Base-by-base conservation (phyloP, 2,888 invertebrate species). In the Agrochola circellaris region DNA sequence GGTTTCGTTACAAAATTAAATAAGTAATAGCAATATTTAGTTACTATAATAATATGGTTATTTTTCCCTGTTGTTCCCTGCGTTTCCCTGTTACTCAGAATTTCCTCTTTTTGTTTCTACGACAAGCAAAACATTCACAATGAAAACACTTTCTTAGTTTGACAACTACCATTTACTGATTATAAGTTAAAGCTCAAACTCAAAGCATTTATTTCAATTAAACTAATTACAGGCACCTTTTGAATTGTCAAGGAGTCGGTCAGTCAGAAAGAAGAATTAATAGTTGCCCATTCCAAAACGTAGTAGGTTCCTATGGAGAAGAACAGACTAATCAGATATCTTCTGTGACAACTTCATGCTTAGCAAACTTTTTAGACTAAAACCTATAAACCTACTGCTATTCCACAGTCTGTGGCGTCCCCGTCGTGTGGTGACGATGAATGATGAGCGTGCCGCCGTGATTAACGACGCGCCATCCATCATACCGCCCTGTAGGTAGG, bases 381-480 rank as follows among this genome's bases (percentile, higher is more conserved):
- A 45, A 42, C 15, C 2, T 23, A 65, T 77, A 42, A 69, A 77
- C 70, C 85, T 84, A 79, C 87, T 80, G 80, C 4, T 45, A 70
- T 56, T 8, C 6, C 7, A 56, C 1, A 70, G 54, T 2, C 86
- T 87, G 74, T 82, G 74, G 23, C 79, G 26, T 65, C 64, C 66
- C 81, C 82, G 82, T 86, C 81, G 81, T 82, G 81, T 66, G 80
- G 85, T 88, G 90, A 89, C 89, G 89, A 90, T 90, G 90, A 90
- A 90, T 89, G 90, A 90, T 90, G 90, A 89, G 84, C 86, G 67
- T 65, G 85, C 76, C 85, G 85, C 89, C 82, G 94, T 94, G 94
- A 94, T 94, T 94, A 94, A 94, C 94, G 94, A 94, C 89, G 85
- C 83, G 84, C 86, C 90, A 92, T 92, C 91, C 91, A 91, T 92